Evolutionary conservation across 2,888 invertebrate genomes (phyloP).

Genomic region (Sycophila texana): DNA sequence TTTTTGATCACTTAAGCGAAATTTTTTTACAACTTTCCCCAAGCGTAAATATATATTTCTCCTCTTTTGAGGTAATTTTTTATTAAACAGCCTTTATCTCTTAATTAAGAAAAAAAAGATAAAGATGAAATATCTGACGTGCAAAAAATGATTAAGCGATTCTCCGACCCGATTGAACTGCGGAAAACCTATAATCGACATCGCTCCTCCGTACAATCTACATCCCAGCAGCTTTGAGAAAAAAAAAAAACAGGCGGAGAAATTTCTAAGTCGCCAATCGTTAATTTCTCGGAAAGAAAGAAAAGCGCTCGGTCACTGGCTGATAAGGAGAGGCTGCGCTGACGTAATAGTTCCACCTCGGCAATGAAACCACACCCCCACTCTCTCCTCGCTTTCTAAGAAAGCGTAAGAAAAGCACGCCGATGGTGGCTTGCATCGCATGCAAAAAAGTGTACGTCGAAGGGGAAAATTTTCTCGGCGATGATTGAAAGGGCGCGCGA

Average conservation of each 20-base stretch:
- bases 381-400: neutral
- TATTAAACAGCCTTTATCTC: neutral
- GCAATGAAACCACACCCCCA: neutral
- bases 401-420: slow-evolving; percentile 6
- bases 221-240: neutral
- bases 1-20: no score
- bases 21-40: no score
- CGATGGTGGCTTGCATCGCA: neutral
- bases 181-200: neutral
- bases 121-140: neutral
- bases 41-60: no score
- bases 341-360: slow-evolving; percentile 31
- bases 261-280: slow-evolving; percentile 26
- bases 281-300: slow-evolving; percentile 40
- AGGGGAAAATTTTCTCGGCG: slow-evolving; percentile 7
- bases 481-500: slow-evolving; percentile 38
- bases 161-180: neutral
- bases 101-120: neutral
- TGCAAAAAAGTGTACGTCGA: neutral
- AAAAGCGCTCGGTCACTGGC: slow-evolving; percentile 47
- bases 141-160: neutral
- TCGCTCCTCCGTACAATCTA: neutral
- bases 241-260: slow-evolving; percentile 32
- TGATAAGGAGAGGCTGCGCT: slow-evolving; percentile 35
- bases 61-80: no score